phyloP scores from a whole-genome alignment of 2,113 vertebrate genomes.

The Galemys pyrenaicus region DNA sequence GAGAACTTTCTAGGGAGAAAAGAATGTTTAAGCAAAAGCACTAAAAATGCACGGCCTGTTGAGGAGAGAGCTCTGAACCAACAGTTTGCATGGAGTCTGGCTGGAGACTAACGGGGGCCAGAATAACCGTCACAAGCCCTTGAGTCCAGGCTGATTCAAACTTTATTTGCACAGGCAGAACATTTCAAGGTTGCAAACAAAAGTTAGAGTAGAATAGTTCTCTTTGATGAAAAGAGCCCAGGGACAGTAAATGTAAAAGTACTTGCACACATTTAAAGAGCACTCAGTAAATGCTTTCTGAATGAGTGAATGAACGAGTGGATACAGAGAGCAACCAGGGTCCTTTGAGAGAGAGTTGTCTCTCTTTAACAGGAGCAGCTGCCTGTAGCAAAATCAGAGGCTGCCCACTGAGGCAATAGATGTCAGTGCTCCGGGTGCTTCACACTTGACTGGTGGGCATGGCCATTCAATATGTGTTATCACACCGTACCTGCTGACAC shows the following conservation, averaged over 20 bases:
- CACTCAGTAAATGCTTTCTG: not conserved
- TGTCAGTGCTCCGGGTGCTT: not conserved
- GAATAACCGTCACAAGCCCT: not conserved
- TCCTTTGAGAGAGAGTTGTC: not conserved
- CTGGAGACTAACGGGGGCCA: not conserved
- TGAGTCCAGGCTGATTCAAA: not conserved
- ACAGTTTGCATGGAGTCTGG: not conserved
- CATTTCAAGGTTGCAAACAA: not conserved
- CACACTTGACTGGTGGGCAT: not conserved
- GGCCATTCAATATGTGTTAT: not conserved
- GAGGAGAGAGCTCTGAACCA: not conserved
- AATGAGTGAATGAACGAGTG: too few species aligned
- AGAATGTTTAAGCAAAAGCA: not conserved
- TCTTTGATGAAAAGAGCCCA: not conserved
- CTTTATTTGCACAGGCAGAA: not conserved
- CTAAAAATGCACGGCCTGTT: not conserved
- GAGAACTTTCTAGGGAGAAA: not conserved
- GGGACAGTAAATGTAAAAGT: not conserved
- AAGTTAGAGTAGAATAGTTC: not conserved
- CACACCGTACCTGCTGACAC: too few species aligned
- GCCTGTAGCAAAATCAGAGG: too few species aligned
- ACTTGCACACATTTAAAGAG: too few species aligned
- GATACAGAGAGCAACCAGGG: not conserved
- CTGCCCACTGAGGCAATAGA: too few species aligned
- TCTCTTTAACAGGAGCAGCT: not conserved